Percentiles rank a stretch among this genome's conserved stretches.
Conservation (phyloP, 2,888 invertebrate genomes). For the Hybos culiciformis region DNA sequence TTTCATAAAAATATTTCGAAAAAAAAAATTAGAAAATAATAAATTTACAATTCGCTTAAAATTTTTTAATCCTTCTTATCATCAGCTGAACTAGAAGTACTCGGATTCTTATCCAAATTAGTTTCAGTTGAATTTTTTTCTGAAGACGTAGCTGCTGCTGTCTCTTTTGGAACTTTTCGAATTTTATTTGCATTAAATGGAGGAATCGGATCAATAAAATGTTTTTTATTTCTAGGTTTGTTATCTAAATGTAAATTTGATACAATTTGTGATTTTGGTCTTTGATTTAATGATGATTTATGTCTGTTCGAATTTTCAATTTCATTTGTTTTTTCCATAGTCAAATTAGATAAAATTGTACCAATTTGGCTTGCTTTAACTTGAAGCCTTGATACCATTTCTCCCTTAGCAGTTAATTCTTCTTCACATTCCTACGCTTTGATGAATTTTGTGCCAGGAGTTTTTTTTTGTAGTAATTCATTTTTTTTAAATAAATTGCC, state of each 20-base stretch:
- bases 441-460: no score
- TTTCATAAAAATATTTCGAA: slow-evolving; percentile 9
- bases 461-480: no score
- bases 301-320: slow-evolving; percentile 39
- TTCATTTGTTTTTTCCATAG: slow-evolving; percentile 51
- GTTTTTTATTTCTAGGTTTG: slow-evolving; percentile 34
- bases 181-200: slow-evolving; percentile 39
- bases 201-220: slow-evolving; percentile 34
- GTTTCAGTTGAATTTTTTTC: slow-evolving; percentile 21
- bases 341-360: slow-evolving; percentile 75
- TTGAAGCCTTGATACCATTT: slow-evolving; percentile 88
- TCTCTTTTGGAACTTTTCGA: slow-evolving; percentile 42
- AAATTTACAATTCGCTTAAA: slow-evolving; percentile 16
- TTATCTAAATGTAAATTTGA: slow-evolving; percentile 23
- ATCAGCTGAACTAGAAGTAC: slow-evolving; percentile 9
- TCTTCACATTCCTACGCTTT: slow-evolving; percentile 82
- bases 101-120: no score
- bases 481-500: no score
- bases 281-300: slow-evolving; percentile 28
- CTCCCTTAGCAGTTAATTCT: slow-evolving; percentile 91
- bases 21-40: slow-evolving; percentile 14
- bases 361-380: slow-evolving; percentile 92
- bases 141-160: slow-evolving; percentile 42
- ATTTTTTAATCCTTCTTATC: slow-evolving; percentile 14
- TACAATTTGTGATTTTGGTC: slow-evolving; percentile 32